phyloP scores from a whole-genome alignment of 2,113 vertebrate genomes.

The Hipposideros armiger region DNA sequence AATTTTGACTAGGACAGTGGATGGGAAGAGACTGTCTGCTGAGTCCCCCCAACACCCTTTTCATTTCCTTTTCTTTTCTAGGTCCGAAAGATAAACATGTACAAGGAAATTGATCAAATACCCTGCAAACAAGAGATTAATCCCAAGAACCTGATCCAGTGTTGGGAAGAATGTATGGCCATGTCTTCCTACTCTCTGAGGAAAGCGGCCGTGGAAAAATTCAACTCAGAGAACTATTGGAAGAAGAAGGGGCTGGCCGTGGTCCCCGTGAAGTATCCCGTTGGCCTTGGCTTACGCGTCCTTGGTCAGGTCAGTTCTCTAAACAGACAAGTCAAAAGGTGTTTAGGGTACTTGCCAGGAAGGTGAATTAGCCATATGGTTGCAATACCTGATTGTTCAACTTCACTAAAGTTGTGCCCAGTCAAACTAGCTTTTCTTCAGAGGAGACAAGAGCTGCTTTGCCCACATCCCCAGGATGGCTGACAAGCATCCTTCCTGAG shows the following conservation, averaged over 20 bases:
- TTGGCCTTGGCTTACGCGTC: constrained; percentile 86
- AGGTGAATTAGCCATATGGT: background rate
- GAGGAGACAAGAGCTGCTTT: background rate
- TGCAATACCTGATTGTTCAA: background rate
- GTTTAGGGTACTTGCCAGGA: background rate
- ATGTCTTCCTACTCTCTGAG: constrained; percentile 86
- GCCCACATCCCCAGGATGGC: rapidly evolving
- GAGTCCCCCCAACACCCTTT: rapidly evolving
- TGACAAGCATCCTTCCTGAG: background rate
- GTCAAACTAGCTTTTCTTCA: background rate
- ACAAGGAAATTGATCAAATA: constrained; percentile 87
- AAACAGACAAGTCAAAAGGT: background rate
- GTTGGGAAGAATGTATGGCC: constrained; percentile 92
- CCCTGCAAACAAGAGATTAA: constrained; percentile 91
- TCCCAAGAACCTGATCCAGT: constrained; percentile 88
- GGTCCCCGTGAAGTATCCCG: constrained; percentile 92
- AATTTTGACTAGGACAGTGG: background rate
- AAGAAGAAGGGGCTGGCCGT: constrained; percentile 94
- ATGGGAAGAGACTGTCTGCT: background rate
- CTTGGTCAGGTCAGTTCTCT: constrained; percentile 91
- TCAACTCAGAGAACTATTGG: constrained; percentile 93
- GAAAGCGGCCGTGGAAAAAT: constrained; percentile 83
- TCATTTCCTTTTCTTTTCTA: constrained; percentile 78
- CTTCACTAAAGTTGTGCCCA: background rate
- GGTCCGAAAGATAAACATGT: constrained; percentile 93